Base-by-base conservation (phyloP, 1,140 invertebrate genomes). In the Orussus abietinus region DNA sequence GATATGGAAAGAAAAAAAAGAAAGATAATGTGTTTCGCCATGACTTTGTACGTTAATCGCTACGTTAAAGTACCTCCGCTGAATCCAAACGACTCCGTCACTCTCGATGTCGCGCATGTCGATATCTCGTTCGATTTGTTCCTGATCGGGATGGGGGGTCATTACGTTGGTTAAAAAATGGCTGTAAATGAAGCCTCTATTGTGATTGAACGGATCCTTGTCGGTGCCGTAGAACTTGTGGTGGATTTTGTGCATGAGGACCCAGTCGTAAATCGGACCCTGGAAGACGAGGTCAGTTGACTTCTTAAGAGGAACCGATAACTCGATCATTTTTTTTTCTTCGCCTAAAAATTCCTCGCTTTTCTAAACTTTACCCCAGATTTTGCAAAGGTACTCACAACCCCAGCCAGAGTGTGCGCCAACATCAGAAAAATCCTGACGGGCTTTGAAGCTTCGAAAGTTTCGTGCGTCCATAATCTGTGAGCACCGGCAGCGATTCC, bases 191-290 rank as follows among this genome's bases (percentile, higher is more conserved):
- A 97, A 93, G 5, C 92, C 92, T 49, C 85, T 82, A 3, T 81
- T 84, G 45, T 86, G 82, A 62, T 96, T 88, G 62, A 88, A 95
- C 0, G 92, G 92, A 68, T 98, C 95, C 28, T 84, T 82, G 41
- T 95, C 83, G 0, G 93, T 92, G 15, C 86, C 85, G 35, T 87
- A 89, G 62, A 83, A 85, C 39, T 87, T 86, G 53, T 98, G 95
- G 57, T 98, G 94, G 2, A 95, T 76, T 42, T 92, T 79, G 64
- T 98, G 95, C 47, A 86, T 80, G 15, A 79, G 60, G 0, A 86
- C 86, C 84, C 86, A 89, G 38, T 86, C 77, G 52, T 88, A 86
- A 42, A 90, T 81, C 5, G 82, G 68, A 32, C 85, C 85, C 85
- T 87, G 47, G 14, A 78, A 78, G 45, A 51, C 10, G 28, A 15